Conservation (phyloP, 2,797 vertebrate species). For the Bufotes viridis region DNA sequence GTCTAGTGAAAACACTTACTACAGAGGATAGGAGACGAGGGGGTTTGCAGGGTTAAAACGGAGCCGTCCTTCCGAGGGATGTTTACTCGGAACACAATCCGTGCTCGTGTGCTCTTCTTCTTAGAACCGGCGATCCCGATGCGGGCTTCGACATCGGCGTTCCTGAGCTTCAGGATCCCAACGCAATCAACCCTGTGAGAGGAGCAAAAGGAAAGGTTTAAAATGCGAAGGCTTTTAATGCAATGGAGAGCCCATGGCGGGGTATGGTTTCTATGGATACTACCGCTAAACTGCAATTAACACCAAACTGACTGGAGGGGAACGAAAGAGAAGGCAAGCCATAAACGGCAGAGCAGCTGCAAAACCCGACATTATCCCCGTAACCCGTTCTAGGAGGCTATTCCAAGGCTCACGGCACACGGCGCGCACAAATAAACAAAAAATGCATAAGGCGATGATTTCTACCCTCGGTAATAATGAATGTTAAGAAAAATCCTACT, state of each 20-base stretch:
- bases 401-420: background rate
- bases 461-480: no score
- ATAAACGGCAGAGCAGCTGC: background rate
- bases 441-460: no score
- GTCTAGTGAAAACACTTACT: slow-evolving; percentile 81
- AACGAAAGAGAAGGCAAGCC: background rate
- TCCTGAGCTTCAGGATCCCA: slow-evolving; percentile 95
- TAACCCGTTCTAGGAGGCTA: background rate
- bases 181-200: slow-evolving; percentile 92
- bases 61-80: slow-evolving; percentile 91
- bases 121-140: slow-evolving; percentile 96
- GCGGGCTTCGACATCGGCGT: slow-evolving; percentile 96
- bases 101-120: slow-evolving; percentile 96
- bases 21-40: slow-evolving; percentile 93
- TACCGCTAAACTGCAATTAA: background rate
- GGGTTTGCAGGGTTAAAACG: slow-evolving; percentile 88
- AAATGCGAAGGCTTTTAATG: background rate
- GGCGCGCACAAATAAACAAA: background rate
- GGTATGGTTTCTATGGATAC: slow-evolving; percentile 2
- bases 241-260: background rate
- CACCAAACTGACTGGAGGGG: background rate
- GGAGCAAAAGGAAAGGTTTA: slow-evolving; percentile 49
- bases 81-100: slow-evolving; percentile 94
- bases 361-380: background rate
- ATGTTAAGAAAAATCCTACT: no score